Conservation (phyloP, 2,113 vertebrate species). For the Toxotes chatareus region DNA sequence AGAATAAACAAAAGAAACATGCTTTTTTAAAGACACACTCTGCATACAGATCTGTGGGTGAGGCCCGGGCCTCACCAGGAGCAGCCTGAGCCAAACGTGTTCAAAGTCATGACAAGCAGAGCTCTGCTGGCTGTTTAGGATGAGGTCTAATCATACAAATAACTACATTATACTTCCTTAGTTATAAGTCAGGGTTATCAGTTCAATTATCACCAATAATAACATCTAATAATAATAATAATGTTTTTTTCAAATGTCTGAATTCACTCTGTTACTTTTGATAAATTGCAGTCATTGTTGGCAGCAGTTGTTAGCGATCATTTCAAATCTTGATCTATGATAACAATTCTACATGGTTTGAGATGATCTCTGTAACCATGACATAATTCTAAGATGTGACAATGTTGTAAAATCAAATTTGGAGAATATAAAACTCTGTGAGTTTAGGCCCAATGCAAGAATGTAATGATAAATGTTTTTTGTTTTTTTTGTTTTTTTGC, state of each 20-base stretch:
- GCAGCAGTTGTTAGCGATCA: neutral
- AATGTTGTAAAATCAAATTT: no score
- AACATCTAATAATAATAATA: neutral
- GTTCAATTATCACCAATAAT: neutral
- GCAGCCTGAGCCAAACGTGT: slow-evolving; percentile 41
- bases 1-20: slow-evolving; percentile 84
- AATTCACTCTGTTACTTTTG: neutral
- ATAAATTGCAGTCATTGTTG: neutral
- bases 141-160: neutral
- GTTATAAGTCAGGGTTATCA: neutral
- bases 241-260: neutral
- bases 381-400: no score
- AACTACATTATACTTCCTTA: neutral
- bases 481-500: no score
- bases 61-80: slow-evolving; percentile 65
- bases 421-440: no score
- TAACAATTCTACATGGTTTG: neutral
- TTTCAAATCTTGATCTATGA: neutral
- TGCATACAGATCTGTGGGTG: slow-evolving; percentile 77
- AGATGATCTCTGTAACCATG: neutral
- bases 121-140: slow-evolving; percentile 5
- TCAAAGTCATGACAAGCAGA: slow-evolving; percentile 43
- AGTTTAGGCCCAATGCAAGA: neutral
- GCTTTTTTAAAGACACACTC: slow-evolving; percentile 73
- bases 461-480: neutral